Percentiles rank a stretch among this genome's conserved stretches.
These are phyloP conservation scores for Tachysurus fulvidraco DNA, from an alignment of 2,113 vertebrate genomes.

Conservation along the genomic window DNA sequence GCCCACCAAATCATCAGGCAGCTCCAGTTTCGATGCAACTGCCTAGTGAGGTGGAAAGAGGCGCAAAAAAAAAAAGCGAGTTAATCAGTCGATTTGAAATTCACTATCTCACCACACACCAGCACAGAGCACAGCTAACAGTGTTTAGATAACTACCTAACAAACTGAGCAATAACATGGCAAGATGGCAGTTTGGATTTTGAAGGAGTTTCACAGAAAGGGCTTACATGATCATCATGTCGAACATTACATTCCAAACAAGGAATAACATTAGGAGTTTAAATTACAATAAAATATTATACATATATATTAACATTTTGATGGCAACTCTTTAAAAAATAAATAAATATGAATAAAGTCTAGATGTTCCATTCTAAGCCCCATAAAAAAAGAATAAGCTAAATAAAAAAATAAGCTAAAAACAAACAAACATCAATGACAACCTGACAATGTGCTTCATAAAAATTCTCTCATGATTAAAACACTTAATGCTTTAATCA, in stretches of 20 bases:
- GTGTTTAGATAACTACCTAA: background rate
- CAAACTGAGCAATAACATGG: background rate
- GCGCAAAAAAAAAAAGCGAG: background rate
- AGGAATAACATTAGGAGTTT: background rate
- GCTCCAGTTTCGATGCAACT: slow-evolving; percentile 90
- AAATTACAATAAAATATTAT: too few species aligned
- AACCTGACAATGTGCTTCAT: too few species aligned
- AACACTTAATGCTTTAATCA: slow-evolving; percentile 1
- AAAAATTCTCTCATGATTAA: background rate
- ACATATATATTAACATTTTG: too few species aligned
- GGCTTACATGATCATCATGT: background rate
- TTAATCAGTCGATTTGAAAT: background rate
- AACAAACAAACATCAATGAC: too few species aligned
- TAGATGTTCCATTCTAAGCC: background rate
- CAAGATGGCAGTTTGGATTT: background rate
- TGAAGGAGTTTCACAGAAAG: background rate
- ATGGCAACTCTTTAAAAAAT: too few species aligned
- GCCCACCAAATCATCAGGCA: slow-evolving; percentile 90
- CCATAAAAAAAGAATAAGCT: background rate
- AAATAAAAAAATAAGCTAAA: too few species aligned
- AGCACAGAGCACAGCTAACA: background rate
- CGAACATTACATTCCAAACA: background rate
- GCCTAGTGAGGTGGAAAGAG: slow-evolving; percentile 72
- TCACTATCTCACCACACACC: background rate
- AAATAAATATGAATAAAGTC: background rate